A percentile compares a stretch with the other conserved stretches of the same genome.
Conservation (phyloP, 2,113 vertebrate genomes). For the Glaucidium brasilianum region DNA sequence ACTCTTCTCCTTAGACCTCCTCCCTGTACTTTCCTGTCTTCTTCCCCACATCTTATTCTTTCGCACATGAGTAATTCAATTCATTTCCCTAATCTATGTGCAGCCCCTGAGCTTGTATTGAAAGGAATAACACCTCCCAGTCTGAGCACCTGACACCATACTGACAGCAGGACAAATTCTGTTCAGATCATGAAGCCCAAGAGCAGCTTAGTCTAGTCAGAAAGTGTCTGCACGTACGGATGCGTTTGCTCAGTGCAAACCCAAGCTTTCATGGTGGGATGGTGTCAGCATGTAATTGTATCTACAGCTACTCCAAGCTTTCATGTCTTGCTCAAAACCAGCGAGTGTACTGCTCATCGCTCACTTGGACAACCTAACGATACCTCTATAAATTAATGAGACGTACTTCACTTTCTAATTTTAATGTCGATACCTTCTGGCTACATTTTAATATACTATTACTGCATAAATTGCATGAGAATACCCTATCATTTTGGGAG, state of each 20-base stretch:
- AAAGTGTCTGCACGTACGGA: neutral
- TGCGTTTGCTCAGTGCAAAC: neutral
- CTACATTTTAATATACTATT: neutral
- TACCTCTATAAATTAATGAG: conserved; percentile 19
- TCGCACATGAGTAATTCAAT: neutral
- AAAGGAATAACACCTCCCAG: neutral
- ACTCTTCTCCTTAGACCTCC: neutral
- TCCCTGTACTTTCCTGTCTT: neutral
- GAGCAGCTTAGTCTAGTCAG: neutral
- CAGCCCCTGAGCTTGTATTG: neutral
- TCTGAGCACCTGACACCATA: neutral
- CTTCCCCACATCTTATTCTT: neutral
- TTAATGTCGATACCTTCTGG: neutral
- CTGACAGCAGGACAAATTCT: neutral
- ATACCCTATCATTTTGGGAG: neutral
- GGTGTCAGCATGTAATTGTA: neutral
- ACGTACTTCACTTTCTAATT: conserved; percentile 2
- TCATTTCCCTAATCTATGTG: neutral
- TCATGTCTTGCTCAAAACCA: neutral
- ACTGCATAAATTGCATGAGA: neutral
- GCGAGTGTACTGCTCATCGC: neutral
- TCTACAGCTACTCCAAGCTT: neutral
- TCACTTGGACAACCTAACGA: neutral
- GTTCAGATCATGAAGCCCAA: neutral
- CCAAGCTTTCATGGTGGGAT: neutral